These are phyloP conservation scores for Argyra leucocephala DNA, from an alignment of 2,888 invertebrate species.

Conservation along the genomic window DNA sequence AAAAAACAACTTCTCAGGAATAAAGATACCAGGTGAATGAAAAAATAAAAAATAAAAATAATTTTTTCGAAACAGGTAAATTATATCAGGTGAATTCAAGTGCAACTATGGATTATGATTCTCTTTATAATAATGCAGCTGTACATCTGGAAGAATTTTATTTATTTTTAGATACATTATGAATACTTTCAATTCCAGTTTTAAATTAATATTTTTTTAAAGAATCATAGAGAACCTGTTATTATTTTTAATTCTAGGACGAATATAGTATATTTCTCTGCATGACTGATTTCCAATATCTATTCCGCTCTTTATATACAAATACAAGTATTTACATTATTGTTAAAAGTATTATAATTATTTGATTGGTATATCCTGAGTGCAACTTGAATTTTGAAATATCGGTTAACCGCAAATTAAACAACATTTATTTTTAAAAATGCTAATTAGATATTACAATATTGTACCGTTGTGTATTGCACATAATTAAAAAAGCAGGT, in stretches of 20 bases:
- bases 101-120: not conserved
- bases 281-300: not conserved
- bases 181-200: too few species aligned
- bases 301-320: too few species aligned
- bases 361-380: too few species aligned
- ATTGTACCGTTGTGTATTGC: too few species aligned
- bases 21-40: not conserved
- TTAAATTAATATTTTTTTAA: not conserved
- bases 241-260: not conserved
- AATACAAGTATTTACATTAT: too few species aligned
- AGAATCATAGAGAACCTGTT: not conserved
- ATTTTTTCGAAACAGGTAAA: not conserved
- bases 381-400: not conserved
- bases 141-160: not conserved
- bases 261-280: not conserved
- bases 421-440: not conserved
- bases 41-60: not conserved
- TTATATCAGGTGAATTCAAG: not conserved
- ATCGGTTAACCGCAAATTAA: not conserved
- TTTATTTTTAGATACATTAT: not conserved
- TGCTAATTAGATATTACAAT: not conserved
- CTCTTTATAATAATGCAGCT: not conserved
- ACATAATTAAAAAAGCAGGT: not conserved
- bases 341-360: too few species aligned
- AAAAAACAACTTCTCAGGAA: not conserved